A percentile compares a stretch with the other conserved stretches of the same genome.
Conservation (phyloP, 2,113 vertebrate species). For the Tragelaphus buxtoni region DNA sequence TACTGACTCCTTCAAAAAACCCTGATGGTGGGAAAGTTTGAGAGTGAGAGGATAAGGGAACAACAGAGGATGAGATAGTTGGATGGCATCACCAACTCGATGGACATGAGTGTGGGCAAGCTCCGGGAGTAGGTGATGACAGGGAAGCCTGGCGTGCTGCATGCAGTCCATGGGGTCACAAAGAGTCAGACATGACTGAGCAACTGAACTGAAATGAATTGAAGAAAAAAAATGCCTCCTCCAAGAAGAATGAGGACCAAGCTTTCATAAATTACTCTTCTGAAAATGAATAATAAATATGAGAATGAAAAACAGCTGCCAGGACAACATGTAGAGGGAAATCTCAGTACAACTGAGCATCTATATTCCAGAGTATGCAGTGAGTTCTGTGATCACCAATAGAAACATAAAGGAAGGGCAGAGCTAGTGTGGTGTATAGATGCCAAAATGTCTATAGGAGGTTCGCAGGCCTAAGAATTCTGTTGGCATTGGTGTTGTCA, state of each 20-base stretch:
- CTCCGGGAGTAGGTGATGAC: neutral
- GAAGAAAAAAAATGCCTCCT: neutral
- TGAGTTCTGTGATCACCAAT: neutral
- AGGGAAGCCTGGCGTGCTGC: neutral
- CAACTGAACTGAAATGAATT: neutral
- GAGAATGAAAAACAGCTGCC: neutral
- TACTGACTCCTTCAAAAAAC: neutral
- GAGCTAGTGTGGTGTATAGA: accelerated
- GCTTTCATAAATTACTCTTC: neutral
- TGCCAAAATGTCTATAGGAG: neutral
- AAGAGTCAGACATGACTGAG: neutral
- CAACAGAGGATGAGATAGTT: neutral
- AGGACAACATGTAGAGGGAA: neutral
- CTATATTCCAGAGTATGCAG: no score
- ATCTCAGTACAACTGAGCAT: neutral
- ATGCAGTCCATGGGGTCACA: neutral
- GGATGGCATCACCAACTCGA: neutral
- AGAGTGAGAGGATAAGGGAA: neutral
- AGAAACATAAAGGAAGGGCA: accelerated
- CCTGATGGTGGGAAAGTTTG: neutral
- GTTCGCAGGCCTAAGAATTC: accelerated
- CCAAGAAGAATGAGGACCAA: neutral
- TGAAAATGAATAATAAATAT: neutral
- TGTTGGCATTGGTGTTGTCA: accelerated
- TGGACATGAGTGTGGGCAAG: neutral